Conservation (phyloP, 2,113 vertebrate genomes). For the Pteruthius melanotis region DNA sequence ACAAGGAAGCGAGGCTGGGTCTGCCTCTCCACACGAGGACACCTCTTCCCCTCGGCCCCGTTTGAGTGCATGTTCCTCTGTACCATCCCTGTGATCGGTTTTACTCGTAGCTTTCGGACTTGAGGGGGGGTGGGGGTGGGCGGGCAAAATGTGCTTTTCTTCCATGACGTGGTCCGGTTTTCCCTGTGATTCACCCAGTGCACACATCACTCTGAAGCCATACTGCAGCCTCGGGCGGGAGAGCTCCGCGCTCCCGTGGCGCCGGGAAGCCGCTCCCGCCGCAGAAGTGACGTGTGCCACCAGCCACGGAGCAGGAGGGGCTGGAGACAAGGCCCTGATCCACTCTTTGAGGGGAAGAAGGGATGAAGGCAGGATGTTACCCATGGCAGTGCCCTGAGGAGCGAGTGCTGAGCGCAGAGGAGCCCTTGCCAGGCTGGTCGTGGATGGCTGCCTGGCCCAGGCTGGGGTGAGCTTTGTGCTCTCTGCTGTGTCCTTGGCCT, state of each 20-base stretch:
- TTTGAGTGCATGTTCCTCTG: conserved; percentile 73
- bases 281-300: neutral
- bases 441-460: neutral
- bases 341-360: neutral
- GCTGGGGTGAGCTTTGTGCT: neutral
- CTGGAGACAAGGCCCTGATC: neutral
- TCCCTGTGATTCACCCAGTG: neutral
- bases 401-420: neutral
- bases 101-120: conserved; percentile 61
- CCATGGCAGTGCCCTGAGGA: neutral
- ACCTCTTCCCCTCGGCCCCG: conserved; percentile 28
- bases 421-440: neutral
- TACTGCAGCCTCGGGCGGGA: neutral
- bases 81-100: conserved; percentile 67
- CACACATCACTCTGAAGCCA: conserved; percentile 17
- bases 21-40: conserved; percentile 2
- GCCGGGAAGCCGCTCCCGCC: neutral
- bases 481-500: neutral
- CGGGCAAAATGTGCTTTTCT: conserved; percentile 55
- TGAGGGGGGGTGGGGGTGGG: conserved; percentile 28
- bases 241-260: neutral
- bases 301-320: neutral
- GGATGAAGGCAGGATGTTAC: neutral
- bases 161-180: conserved; percentile 14
- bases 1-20: neutral